Evolutionary conservation across 2,797 vertebrate genomes (phyloP), one percentile per base, ranked within the genome.

Genomic region (Hoplostethus mediterraneus): DNA sequence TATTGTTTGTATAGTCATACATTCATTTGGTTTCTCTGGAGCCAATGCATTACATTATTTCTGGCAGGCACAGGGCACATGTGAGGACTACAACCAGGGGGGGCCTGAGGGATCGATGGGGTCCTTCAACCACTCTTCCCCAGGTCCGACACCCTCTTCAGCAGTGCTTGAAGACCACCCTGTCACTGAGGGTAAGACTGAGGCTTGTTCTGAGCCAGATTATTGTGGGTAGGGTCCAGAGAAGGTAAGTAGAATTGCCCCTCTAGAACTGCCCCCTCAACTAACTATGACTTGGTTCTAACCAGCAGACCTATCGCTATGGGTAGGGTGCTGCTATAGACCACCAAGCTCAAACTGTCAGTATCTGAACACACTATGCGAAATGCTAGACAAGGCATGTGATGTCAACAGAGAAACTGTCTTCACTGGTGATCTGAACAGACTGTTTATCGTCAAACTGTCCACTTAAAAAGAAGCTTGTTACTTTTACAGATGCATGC

Each of bases 141-240:
- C 89, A 0, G 91, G 84, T 3, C 69, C 92, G 51, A 91, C 95
- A 2, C 56, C 93, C 40, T 79, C 95, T 0, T 81, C 95, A 56
- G 88, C 93, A 0, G 71, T 85, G 59, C 74, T 81, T 45, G 10
- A 90, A 0, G 90, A 91, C 53, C 93, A 92, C 66, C 91, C 95
- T 40, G 95, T 96, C 16, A 97, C 96, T 0, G 94, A 95, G 92
- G 97, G 98, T 97, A 91, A 80, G 86, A 11, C 49, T 79, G 21
- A 21, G 52, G 11, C 57, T n/a, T n/a, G n/a, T n/a, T 63, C 33
- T 42, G 12, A n/a, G 9, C 52, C 45, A 13, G 0, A 14, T 30
- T 30, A 6, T 10, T 11, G 3, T 9, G 31, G 13, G 36, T 52
- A n/a, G 7, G 14, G 70, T 42, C 61, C 28, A 53, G 42, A 1